phyloP scores from a whole-genome alignment of 2,113 vertebrate species.

The Girardinichthys multiradiatus region DNA sequence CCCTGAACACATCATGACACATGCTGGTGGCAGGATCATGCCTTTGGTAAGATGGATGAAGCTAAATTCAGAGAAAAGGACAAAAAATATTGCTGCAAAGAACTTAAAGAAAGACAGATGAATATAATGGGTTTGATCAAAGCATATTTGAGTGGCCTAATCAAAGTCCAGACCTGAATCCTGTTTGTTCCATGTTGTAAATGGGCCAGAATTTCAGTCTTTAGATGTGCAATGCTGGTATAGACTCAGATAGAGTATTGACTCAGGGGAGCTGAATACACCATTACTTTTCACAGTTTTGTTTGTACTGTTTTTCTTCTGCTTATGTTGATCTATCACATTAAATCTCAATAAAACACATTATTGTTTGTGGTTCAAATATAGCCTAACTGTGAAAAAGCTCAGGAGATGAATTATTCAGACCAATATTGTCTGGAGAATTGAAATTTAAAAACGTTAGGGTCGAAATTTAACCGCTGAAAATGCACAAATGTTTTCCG shows the following conservation, averaged over 20 bases:
- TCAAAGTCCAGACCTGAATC: too few species aligned
- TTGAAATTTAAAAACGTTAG: neutral
- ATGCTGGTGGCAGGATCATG: neutral
- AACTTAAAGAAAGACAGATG: neutral
- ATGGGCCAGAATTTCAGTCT: too few species aligned
- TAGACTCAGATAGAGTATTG: too few species aligned
- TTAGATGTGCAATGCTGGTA: too few species aligned
- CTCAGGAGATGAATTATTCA: neutral
- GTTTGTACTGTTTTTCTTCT: too few species aligned
- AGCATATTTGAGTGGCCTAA: too few species aligned
- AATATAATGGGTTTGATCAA: neutral
- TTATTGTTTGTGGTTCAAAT: neutral
- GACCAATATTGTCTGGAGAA: neutral
- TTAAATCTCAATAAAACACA: neutral
- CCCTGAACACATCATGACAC: neutral
- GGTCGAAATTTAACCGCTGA: neutral
- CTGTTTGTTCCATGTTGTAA: too few species aligned
- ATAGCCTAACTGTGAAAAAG: neutral
- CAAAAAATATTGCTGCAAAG: neutral
- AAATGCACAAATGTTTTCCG: neutral
- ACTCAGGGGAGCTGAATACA: too few species aligned
- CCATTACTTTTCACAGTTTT: too few species aligned
- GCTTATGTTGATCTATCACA: too few species aligned
- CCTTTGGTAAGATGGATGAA: neutral
- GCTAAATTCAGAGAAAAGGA: neutral